Evolutionary conservation across 2,797 vertebrate species (phyloP).

Genomic region (Hydrolagus colliei): DNA sequence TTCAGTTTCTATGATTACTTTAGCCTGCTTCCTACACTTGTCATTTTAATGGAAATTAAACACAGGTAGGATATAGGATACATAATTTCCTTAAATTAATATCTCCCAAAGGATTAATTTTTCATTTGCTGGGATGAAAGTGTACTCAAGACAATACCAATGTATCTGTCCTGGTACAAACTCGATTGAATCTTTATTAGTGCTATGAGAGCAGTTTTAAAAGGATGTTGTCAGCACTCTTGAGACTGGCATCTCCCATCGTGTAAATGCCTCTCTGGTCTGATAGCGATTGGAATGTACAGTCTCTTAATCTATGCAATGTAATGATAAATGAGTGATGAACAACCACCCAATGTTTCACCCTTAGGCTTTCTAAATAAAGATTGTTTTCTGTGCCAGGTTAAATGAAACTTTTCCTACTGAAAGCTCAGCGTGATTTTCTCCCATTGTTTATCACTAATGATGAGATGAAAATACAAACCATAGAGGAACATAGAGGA

Average conservation of each 20-base stretch:
- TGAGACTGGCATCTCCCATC: neutral
- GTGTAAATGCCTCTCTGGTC: neutral
- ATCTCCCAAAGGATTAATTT: conserved; percentile 8
- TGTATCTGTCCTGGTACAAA: neutral
- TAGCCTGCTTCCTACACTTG: conserved; percentile 7
- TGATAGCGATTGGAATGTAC: neutral
- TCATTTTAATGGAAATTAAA: conserved; percentile 3
- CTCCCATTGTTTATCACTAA: neutral
- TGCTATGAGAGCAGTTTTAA: neutral
- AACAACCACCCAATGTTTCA: neutral
- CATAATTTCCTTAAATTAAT: conserved; percentile 9
- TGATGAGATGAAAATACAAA: neutral
- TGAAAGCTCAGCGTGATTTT: neutral
- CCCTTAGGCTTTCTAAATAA: neutral
- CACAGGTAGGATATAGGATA: conserved; percentile 16
- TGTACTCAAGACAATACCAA: neutral
- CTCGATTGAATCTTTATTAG: neutral
- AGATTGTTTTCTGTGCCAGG: neutral
- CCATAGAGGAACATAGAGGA: no score
- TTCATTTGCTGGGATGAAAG: neutral
- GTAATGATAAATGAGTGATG: neutral
- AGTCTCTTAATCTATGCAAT: neutral
- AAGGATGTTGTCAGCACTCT: neutral
- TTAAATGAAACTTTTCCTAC: neutral
- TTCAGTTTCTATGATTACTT: neutral